Evolutionary conservation across 2,888 invertebrate species (phyloP), one percentile per base, ranked within the genome.

Genomic region (Sceliomorpha sp.): DNA sequence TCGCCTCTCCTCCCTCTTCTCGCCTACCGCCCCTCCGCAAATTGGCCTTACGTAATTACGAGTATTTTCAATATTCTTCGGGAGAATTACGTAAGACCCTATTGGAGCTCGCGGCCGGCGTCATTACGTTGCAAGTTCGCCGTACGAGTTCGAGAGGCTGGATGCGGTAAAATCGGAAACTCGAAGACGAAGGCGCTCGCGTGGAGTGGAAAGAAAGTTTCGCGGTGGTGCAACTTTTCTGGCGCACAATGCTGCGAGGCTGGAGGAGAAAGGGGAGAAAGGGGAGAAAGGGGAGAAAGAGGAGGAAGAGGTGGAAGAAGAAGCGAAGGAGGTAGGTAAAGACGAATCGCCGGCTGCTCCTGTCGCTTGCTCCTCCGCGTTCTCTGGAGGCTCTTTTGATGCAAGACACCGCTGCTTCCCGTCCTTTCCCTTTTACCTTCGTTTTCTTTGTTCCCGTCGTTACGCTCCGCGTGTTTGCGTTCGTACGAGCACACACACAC

Each of bases 301-400:
- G 2, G 29, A 29, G 8, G 13, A 51, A 51, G 13, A 31, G 37
- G 37, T 39, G 10, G 29, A 37, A 9, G 24, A 32, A 34, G 36
- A 20, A 31, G 9, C 32, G 7, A 29, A 17, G 3, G 29, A 17
- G 17, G 37, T n/a, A n/a, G n/a, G n/a, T n/a, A n/a, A 12, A 5
- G 42, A 42, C 39, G 51, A 53, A 53, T 53, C 32, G 27, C 34
- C n/a, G n/a, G n/a, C n/a, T n/a, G n/a, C n/a, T n/a, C n/a, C n/a
- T n/a, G n/a, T n/a, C n/a, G n/a, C n/a, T n/a, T n/a, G n/a, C n/a
- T n/a, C n/a, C n/a, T n/a, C n/a, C n/a, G n/a, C n/a, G n/a, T 44
- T 44, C 44, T 55, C 44, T 34, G 6, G 44, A 34, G 17, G n/a
- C 34, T 34, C 14, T 24, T 40, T 10, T 6, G 13, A 34, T n/a